Conservation (phyloP, 2,113 vertebrate genomes). For the Anoplopoma fimbria region DNA sequence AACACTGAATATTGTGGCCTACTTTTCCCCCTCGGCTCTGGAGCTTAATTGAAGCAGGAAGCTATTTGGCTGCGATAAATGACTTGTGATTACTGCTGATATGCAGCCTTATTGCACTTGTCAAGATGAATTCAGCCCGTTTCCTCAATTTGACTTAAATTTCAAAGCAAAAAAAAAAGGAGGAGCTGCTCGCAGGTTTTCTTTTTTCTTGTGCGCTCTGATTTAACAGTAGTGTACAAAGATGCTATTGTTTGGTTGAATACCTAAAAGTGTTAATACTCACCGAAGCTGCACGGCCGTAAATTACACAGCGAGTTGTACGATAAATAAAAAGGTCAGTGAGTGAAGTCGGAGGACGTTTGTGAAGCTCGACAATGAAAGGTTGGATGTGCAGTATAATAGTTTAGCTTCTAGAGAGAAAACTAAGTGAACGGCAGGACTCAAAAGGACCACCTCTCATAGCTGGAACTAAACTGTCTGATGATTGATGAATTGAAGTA, state of each 20-base stretch:
- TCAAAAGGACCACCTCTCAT: background rate
- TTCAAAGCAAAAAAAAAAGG: background rate
- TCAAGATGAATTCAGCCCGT: slow-evolving; percentile 48
- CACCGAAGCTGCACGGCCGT: slow-evolving; percentile 14
- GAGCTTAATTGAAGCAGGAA: slow-evolving; percentile 64
- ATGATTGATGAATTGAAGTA: no score
- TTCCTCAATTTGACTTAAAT: slow-evolving; percentile 62
- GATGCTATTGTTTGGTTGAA: slow-evolving; percentile 72
- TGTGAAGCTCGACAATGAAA: slow-evolving; percentile 14
- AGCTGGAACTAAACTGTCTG: background rate
- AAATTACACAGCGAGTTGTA: slow-evolving; percentile 1
- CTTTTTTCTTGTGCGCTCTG: slow-evolving; percentile 16
- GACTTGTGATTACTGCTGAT: slow-evolving; percentile 48
- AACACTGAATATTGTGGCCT: slow-evolving; percentile 23
- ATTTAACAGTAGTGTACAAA: slow-evolving; percentile 66
- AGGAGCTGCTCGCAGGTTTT: no score
- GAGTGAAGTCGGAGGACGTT: background rate
- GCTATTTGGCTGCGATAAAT: slow-evolving; percentile 48
- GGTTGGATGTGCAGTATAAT: background rate
- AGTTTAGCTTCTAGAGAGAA: background rate
- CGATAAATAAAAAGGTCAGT: slow-evolving; percentile 44
- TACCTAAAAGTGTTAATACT: slow-evolving; percentile 58
- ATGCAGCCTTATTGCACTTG: slow-evolving; percentile 59
- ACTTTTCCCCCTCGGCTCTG: slow-evolving; percentile 16
- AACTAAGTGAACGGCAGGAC: background rate